phyloP scores from a whole-genome alignment of 2,888 invertebrate genomes.

The Nematopogon swammerdamellus region DNA sequence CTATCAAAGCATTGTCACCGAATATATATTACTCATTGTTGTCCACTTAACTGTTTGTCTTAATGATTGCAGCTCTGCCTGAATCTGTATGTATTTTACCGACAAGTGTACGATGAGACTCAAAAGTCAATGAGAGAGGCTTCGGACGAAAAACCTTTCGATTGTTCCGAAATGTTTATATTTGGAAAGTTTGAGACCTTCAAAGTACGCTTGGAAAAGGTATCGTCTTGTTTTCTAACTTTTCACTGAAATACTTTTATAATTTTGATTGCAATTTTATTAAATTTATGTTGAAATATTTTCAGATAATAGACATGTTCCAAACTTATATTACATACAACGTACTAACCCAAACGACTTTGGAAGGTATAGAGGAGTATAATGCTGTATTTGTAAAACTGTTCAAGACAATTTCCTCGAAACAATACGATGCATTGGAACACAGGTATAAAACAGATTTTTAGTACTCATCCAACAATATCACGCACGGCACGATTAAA shows the following conservation, averaged over 20 bases:
- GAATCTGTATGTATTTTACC: conserved; percentile 37
- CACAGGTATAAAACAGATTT: conserved; percentile 59
- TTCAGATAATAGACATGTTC: conserved; percentile 71
- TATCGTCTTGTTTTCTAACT: too few relatives aligned
- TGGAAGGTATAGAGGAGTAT: conserved; percentile 77
- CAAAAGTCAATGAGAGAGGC: conserved; percentile 67
- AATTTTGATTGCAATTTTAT: too few relatives aligned
- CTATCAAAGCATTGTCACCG: conserved; percentile 47
- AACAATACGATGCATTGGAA: conserved; percentile 77
- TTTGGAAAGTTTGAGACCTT: conserved; percentile 88
- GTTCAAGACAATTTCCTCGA: conserved; percentile 63
- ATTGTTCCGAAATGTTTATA: conserved; percentile 85
- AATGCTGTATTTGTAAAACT: conserved; percentile 65
- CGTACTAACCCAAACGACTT: conserved; percentile 68
- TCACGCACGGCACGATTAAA: too few relatives aligned
- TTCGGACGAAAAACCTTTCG: conserved; percentile 69
- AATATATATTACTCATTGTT: too few relatives aligned
- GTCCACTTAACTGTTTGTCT: conserved; percentile 46
- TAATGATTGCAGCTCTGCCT: conserved; percentile 29
- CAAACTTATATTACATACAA: conserved; percentile 70
- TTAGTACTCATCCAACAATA: too few relatives aligned
- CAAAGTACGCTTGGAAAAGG: conserved; percentile 69
- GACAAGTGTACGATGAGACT: conserved; percentile 53
- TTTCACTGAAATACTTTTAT: too few relatives aligned
- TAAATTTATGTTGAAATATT: too few relatives aligned